Evolutionary conservation across 2,888 invertebrate genomes (phyloP).

Genomic region (Drosophila macrospina): DNA sequence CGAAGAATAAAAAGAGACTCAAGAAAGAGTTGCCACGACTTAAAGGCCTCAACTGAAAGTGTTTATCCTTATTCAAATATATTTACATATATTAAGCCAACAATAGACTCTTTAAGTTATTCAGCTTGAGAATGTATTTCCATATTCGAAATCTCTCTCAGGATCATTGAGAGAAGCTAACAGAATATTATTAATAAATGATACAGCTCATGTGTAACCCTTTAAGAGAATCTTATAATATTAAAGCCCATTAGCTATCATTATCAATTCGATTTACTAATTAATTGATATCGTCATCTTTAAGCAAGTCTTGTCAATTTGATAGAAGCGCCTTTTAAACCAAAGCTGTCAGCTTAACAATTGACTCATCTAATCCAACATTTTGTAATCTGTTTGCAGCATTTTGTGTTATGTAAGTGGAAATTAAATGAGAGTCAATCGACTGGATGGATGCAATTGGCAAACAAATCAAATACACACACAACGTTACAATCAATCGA

Average conservation of each 20-base stretch:
- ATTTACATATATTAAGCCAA: conserved; percentile 5
- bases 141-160: neutral
- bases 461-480: conserved; percentile 18
- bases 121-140: neutral
- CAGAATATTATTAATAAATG: neutral
- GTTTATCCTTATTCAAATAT: conserved; percentile 10
- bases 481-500: conserved; percentile 7
- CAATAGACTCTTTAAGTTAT: neutral
- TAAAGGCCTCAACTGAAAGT: neutral
- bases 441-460: conserved; percentile 34
- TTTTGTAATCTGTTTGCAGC: neutral
- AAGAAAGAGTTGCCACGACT: conserved; percentile 24
- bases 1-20: neutral
- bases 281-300: no score
- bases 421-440: conserved; percentile 38
- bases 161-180: neutral
- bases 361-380: neutral
- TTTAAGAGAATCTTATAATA: no score
- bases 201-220: no score
- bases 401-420: conserved; percentile 12
- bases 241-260: no score
- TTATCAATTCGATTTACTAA: no score
- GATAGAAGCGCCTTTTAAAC: neutral
- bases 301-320: neutral
- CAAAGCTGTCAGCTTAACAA: neutral